These are phyloP conservation scores for Trichomalopsis sarcophagae DNA, from an alignment of 1,140 invertebrate genomes.

Conservation along the genomic window DNA sequence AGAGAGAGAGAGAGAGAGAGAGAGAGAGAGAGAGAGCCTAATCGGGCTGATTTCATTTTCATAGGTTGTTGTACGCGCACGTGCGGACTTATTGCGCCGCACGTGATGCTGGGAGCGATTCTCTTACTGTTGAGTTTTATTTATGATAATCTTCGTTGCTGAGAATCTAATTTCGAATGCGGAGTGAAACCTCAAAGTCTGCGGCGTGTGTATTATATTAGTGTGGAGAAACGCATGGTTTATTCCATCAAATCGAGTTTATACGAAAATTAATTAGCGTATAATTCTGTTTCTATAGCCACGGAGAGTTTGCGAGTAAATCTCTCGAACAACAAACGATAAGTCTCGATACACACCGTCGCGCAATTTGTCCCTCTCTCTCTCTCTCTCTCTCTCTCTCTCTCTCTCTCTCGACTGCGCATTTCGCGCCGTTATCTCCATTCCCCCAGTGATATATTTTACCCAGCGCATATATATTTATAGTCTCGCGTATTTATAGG, in stretches of 20 bases:
- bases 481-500: conserved; percentile 13
- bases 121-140: neutral
- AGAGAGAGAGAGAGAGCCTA: neutral
- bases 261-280: too few relatives aligned
- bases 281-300: too few relatives aligned
- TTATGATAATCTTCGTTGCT: too few relatives aligned
- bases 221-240: too few relatives aligned
- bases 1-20: neutral
- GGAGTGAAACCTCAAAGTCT: too few relatives aligned
- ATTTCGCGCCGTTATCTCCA: conserved; percentile 18
- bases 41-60: neutral
- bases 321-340: conserved; percentile 11
- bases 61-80: neutral
- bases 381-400: neutral
- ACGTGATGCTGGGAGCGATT: neutral
- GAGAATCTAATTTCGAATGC: too few relatives aligned
- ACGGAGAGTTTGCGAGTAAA: neutral
- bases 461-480: conserved; percentile 1
- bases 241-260: too few relatives aligned
- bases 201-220: too few relatives aligned
- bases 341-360: neutral
- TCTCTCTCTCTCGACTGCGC: neutral
- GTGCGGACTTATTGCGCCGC: neutral
- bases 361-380: too few relatives aligned
- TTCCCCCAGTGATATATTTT: conserved; percentile 30